Percentiles rank a stretch among this genome's conserved stretches.
Conservation (phyloP, 2,888 invertebrate species). For the Stenurella melanura region DNA sequence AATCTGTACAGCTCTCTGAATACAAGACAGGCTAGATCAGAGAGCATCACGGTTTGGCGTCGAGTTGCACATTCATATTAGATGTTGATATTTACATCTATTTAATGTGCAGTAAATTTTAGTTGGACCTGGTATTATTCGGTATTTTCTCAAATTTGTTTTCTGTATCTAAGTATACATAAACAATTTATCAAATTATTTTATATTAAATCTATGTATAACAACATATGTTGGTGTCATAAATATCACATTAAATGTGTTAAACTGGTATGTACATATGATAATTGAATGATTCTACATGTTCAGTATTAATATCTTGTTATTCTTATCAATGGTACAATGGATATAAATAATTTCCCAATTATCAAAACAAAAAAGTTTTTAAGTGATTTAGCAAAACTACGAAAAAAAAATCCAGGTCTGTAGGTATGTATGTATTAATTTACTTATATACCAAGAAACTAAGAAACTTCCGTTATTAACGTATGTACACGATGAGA, state of each 20-base stretch:
- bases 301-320: background rate
- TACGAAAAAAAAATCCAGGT: background rate
- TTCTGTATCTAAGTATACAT: too few species aligned
- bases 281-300: background rate
- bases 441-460: background rate
- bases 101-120: too few species aligned
- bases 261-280: background rate
- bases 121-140: too few species aligned
- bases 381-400: background rate
- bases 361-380: background rate
- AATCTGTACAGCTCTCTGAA: too few species aligned
- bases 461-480: too few species aligned
- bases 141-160: too few species aligned
- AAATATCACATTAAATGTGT: background rate
- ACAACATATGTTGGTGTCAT: background rate
- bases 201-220: background rate
- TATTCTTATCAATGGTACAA: background rate
- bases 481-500: too few species aligned
- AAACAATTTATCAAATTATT: background rate
- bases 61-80: too few species aligned
- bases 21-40: too few species aligned
- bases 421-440: background rate
- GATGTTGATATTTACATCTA: too few species aligned
- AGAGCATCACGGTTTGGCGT: too few species aligned
- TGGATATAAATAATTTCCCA: background rate